A percentile compares a stretch with the other conserved stretches of the same genome.
These are phyloP conservation scores for Amia ocellicauda DNA, from an alignment of 2,113 vertebrate species.

Conservation along the genomic window DNA sequence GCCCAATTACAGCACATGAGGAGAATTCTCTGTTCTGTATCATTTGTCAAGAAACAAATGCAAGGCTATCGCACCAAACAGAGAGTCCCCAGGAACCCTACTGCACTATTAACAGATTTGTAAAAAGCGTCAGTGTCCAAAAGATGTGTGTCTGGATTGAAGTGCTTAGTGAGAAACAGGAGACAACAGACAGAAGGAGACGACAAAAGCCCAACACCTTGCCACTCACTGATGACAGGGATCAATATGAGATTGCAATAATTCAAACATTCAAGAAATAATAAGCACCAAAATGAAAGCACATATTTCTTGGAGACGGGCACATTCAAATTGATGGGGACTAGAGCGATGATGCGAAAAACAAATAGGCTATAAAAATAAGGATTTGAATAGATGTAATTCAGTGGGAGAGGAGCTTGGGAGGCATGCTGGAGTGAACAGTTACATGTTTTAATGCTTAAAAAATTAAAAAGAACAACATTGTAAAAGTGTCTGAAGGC, in stretches of 20 bases:
- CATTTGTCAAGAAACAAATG: no score
- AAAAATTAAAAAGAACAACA: neutral
- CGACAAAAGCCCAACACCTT: constrained; percentile 17
- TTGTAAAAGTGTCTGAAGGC: neutral
- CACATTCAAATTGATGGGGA: constrained; percentile 31
- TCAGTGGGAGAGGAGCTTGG: neutral
- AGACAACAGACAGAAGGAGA: constrained; percentile 21
- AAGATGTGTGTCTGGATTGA: neutral
- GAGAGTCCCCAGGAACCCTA: no score
- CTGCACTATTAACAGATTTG: constrained; percentile 1
- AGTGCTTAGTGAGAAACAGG: neutral
- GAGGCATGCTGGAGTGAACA: neutral
- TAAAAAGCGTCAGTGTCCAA: no score
- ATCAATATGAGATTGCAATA: constrained; percentile 14
- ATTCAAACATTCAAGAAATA: constrained; percentile 33
- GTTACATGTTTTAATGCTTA: neutral
- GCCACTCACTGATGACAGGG: constrained; percentile 22
- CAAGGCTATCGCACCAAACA: no score
- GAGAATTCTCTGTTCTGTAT: no score
- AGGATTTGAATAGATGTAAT: constrained; percentile 3
- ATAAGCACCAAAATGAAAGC: constrained; percentile 40
- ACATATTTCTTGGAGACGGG: constrained; percentile 19
- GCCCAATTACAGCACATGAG: no score
- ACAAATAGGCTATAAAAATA: constrained; percentile 21
- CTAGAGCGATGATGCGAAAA: constrained; percentile 20